Evolutionary conservation across 2,797 vertebrate genomes (phyloP).

Genomic region (Coendou prehensilis): DNA sequence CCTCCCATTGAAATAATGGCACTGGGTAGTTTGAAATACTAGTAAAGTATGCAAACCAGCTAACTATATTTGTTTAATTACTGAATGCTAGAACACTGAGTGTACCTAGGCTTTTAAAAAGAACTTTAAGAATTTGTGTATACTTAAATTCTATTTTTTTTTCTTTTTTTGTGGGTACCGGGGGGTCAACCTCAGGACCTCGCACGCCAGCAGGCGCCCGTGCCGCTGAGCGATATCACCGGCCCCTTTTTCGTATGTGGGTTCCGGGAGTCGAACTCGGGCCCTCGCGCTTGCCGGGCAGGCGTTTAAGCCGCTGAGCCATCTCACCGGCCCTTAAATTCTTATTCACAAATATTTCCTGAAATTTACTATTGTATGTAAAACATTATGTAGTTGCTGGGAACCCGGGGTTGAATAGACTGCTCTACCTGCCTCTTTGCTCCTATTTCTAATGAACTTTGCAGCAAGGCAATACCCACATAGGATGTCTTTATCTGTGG

Average conservation of each 20-base stretch:
- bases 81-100: not conserved
- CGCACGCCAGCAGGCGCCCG: too few species aligned
- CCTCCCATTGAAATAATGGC: not conserved
- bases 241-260: too few species aligned
- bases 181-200: too few species aligned
- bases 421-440: not conserved
- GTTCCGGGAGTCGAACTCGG: too few species aligned
- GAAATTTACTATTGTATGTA: not conserved
- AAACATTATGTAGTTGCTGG: not conserved
- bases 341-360: slow-evolving; percentile 42
- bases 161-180: too few species aligned
- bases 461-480: not conserved
- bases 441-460: not conserved
- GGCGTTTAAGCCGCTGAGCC: too few species aligned
- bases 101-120: not conserved
- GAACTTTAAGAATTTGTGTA: not conserved
- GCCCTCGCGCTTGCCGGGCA: too few species aligned
- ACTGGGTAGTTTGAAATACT: not conserved
- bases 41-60: slow-evolving; percentile 25
- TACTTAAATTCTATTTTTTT: slow-evolving; percentile 1
- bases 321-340: not conserved
- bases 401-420: not conserved
- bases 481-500: not conserved
- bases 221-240: too few species aligned
- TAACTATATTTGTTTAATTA: slow-evolving; percentile 37